Percentiles rank a stretch among this genome's conserved stretches.
Evolutionary conservation across 2,113 vertebrate species (phyloP).

Genomic region (Cranoglanis bouderius): DNA sequence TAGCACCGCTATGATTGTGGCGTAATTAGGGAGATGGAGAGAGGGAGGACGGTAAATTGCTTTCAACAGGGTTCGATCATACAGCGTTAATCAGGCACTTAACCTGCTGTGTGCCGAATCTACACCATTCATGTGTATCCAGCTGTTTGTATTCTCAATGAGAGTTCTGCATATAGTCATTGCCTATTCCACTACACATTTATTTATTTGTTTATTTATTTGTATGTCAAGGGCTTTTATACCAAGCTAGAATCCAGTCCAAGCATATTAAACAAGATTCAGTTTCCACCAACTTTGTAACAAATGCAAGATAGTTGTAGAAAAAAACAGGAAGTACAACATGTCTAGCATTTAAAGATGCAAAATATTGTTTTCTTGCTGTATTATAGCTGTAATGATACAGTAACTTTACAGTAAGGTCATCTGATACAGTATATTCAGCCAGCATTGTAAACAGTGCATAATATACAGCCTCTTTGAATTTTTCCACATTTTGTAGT

Average conservation of each 20-base stretch:
- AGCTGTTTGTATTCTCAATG: background rate
- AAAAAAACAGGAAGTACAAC: background rate
- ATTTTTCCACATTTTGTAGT: background rate
- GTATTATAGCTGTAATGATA: background rate
- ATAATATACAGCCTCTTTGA: background rate
- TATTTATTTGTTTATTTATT: background rate
- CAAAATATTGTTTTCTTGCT: background rate
- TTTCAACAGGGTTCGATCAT: background rate
- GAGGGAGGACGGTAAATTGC: constrained; percentile 1
- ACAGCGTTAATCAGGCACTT: constrained; percentile 16
- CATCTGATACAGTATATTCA: background rate
- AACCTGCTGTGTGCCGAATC: background rate
- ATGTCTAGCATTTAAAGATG: background rate
- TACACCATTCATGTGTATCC: background rate
- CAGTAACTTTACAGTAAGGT: background rate
- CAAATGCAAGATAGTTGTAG: background rate
- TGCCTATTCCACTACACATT: background rate
- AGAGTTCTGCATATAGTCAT: too few species aligned
- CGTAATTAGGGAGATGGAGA: constrained; percentile 9
- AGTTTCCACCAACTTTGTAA: background rate
- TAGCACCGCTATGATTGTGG: constrained; percentile 21
- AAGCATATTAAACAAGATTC: background rate
- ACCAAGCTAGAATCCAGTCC: background rate
- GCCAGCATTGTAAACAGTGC: background rate
- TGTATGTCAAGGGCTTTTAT: background rate